A percentile compares a stretch with the other conserved stretches of the same genome.
Conservation (phyloP, 2,888 invertebrate genomes). For the Meteorus colon region DNA sequence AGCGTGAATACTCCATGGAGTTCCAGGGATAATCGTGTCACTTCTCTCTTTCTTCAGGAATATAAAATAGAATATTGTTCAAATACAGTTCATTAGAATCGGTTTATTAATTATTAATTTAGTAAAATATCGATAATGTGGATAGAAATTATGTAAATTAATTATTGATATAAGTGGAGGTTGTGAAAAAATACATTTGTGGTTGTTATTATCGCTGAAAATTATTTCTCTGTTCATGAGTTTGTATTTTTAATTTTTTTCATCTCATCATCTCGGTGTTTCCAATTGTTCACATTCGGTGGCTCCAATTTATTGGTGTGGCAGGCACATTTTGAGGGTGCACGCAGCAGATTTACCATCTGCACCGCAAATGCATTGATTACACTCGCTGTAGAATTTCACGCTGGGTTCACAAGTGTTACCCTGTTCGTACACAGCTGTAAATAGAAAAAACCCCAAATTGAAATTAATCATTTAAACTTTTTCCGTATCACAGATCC, state of each 20-base stretch:
- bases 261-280: constrained; percentile 64
- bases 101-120: no score
- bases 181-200: no score
- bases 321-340: constrained; percentile 65
- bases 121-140: no score
- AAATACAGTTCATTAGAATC: no score
- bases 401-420: constrained; percentile 72
- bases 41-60: no score
- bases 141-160: no score
- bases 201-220: no score
- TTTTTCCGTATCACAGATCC: no score
- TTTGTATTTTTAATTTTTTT: neutral
- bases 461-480: neutral
- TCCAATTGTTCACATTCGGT: constrained; percentile 52
- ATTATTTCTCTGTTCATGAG: neutral
- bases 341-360: constrained; percentile 75
- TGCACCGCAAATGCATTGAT: constrained; percentile 75
- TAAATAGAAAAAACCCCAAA: neutral
- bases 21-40: no score
- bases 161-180: no score
- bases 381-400: constrained; percentile 75
- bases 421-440: constrained; percentile 21
- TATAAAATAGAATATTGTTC: no score
- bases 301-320: constrained; percentile 75
- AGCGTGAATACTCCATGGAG: no score